phyloP scores from a whole-genome alignment of 2,113 vertebrate species.

The Geococcyx californianus region DNA sequence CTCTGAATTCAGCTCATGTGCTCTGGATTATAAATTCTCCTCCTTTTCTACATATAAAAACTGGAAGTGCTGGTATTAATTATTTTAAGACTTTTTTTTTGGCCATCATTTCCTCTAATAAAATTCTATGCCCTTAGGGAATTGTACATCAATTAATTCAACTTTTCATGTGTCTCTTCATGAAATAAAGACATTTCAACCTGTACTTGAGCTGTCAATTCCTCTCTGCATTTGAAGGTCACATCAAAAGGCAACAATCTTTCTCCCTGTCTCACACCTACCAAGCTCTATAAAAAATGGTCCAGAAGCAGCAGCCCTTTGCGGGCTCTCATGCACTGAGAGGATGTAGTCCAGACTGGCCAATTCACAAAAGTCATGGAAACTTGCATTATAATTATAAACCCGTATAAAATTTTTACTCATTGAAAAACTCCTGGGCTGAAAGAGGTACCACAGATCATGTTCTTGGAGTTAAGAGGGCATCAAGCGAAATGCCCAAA shows the following conservation, averaged over 20 bases:
- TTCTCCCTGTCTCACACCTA: background rate
- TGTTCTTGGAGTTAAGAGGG: background rate
- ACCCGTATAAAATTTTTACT: background rate
- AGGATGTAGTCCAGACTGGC: background rate
- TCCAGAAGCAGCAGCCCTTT: background rate
- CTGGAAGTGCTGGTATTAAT: conserved; percentile 40
- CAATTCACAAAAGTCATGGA: background rate
- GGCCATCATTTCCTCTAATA: conserved; percentile 61
- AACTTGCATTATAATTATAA: background rate
- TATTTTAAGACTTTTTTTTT: conserved; percentile 41
- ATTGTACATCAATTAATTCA: conserved; percentile 1
- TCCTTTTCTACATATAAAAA: conserved; percentile 15
- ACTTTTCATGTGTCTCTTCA: background rate
- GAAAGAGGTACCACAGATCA: background rate
- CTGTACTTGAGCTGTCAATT: background rate
- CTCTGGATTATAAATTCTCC: conserved; percentile 32
- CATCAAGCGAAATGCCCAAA: rapidly evolving
- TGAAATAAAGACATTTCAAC: background rate
- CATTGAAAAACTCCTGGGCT: background rate
- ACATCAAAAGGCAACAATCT: background rate
- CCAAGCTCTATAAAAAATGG: background rate
- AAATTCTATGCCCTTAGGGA: conserved; percentile 37
- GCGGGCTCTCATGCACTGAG: background rate
- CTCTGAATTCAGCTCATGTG: background rate
- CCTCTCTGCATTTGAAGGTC: background rate